Conservation (phyloP, 2,888 invertebrate genomes). For the Gasteruption jaculator region DNA sequence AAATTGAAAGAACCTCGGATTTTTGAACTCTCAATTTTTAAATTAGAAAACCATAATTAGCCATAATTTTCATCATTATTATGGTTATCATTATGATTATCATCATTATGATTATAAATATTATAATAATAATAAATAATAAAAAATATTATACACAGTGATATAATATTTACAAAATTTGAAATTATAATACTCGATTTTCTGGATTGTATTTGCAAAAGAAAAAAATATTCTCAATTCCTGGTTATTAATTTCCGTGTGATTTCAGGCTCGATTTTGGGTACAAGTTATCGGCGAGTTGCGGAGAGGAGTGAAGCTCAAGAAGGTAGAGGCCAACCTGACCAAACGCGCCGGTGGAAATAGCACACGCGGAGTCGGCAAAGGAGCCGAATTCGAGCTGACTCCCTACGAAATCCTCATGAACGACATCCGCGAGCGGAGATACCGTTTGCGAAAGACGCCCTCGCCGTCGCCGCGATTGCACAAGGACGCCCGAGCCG, state of each 20-base stretch:
- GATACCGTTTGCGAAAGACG: slow-evolving; percentile 86
- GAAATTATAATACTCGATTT: background rate
- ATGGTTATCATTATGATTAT: no score
- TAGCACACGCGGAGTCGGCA: slow-evolving; percentile 52
- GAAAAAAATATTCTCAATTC: slow-evolving; percentile 4
- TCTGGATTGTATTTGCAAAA: background rate
- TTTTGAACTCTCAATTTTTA: no score
- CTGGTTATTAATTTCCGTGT: background rate
- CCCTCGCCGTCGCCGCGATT: slow-evolving; percentile 64
- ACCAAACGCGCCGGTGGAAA: slow-evolving; percentile 29
- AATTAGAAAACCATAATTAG: no score
- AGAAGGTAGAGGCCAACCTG: slow-evolving; percentile 61
- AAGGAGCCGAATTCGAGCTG: slow-evolving; percentile 82
- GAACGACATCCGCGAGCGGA: slow-evolving; percentile 88
- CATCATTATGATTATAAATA: no score
- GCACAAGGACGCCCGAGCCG: slow-evolving; percentile 91
- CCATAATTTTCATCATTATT: no score
- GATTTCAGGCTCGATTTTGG: slow-evolving; percentile 84
- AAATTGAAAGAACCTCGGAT: no score
- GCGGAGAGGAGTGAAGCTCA: slow-evolving; percentile 86
- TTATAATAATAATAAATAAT: no score
- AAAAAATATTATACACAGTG: no score
- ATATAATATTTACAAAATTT: background rate
- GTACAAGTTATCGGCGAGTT: slow-evolving; percentile 92
- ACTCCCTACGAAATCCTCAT: slow-evolving; percentile 96